A percentile compares a stretch with the other conserved stretches of the same genome.
These are phyloP conservation scores for Cosmia pyralina DNA, from an alignment of 2,888 invertebrate genomes.

Conservation along the genomic window DNA sequence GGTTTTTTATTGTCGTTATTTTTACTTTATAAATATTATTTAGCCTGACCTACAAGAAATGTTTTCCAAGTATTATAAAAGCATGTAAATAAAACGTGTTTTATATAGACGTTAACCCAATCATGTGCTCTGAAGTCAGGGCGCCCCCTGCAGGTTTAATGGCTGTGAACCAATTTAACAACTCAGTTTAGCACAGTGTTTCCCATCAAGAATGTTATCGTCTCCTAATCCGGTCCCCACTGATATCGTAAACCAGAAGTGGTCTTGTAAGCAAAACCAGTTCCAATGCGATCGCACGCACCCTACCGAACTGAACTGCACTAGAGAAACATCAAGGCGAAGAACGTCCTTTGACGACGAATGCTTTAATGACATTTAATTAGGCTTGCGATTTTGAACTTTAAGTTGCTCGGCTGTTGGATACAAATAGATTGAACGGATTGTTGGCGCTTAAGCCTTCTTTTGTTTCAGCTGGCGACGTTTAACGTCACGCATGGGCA, in stretches of 20 bases:
- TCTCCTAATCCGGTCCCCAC: slow-evolving; percentile 87
- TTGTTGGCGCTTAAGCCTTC: slow-evolving; percentile 73
- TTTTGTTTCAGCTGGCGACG: slow-evolving; percentile 70
- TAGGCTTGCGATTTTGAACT: slow-evolving; percentile 71
- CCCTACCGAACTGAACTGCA: slow-evolving; percentile 75
- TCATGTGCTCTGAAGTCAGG: slow-evolving; percentile 74
- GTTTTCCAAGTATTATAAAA: slow-evolving; percentile 57
- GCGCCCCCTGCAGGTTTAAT: slow-evolving; percentile 81
- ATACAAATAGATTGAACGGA: slow-evolving; percentile 70
- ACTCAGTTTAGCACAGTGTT: slow-evolving; percentile 84
- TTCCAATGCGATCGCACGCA: slow-evolving; percentile 84
- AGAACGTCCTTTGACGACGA: slow-evolving; percentile 72
- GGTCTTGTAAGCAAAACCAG: slow-evolving; percentile 86
- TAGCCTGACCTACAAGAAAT: slow-evolving; percentile 52
- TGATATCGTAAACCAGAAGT: slow-evolving; percentile 89
- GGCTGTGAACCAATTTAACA: slow-evolving; percentile 82
- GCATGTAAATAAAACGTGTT: slow-evolving; percentile 68
- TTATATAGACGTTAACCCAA: slow-evolving; percentile 73
- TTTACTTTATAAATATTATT: slow-evolving; percentile 47
- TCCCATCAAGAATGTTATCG: slow-evolving; percentile 86
- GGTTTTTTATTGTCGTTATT: slow-evolving; percentile 4
- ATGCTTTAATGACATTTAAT: slow-evolving; percentile 68
- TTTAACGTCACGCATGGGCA: slow-evolving; percentile 87
- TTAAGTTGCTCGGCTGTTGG: slow-evolving; percentile 69
- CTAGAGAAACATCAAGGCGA: slow-evolving; percentile 81